These are phyloP conservation scores for Helicolenus hilgendorfi DNA, from an alignment of 2,797 vertebrate species.

Conservation along the genomic window DNA sequence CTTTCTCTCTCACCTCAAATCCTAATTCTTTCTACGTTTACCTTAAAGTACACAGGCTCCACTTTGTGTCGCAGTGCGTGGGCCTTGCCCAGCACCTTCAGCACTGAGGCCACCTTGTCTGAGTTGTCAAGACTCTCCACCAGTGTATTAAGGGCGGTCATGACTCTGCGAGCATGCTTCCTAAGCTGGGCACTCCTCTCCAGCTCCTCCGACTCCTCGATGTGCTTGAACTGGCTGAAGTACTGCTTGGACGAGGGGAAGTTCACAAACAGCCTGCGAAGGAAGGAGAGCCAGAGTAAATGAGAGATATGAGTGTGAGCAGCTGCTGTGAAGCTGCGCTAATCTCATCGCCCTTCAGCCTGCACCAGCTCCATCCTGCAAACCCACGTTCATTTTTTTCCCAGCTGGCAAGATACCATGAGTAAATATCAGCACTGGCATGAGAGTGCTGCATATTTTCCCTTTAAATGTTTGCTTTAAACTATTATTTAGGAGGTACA, in stretches of 20 bases:
- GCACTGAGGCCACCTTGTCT: constrained; percentile 92
- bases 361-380: constrained; percentile 28
- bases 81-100: constrained; percentile 92
- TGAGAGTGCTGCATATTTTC: constrained; percentile 42
- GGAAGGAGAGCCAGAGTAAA: constrained; percentile 12
- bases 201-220: constrained; percentile 94
- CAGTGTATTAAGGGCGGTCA: constrained; percentile 94
- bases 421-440: constrained; percentile 58
- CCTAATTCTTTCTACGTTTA: constrained; percentile 58
- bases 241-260: constrained; percentile 96
- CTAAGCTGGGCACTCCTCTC: constrained; percentile 93
- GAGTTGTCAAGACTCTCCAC: constrained; percentile 94
- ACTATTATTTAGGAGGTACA: neutral
- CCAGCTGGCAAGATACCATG: constrained; percentile 56
- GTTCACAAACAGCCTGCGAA: constrained; percentile 94
- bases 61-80: constrained; percentile 96
- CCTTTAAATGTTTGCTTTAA: constrained; percentile 49
- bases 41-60: constrained; percentile 97
- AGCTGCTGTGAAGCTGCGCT: constrained; percentile 32
- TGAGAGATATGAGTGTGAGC: constrained; percentile 28
- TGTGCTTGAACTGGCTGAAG: constrained; percentile 96
- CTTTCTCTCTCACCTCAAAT: neutral
- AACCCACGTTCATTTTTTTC: constrained; percentile 30
- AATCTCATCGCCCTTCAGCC: constrained; percentile 40
- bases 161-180: constrained; percentile 93